Conservation (phyloP, 2,113 vertebrate genomes). For the Malurus elegans region DNA sequence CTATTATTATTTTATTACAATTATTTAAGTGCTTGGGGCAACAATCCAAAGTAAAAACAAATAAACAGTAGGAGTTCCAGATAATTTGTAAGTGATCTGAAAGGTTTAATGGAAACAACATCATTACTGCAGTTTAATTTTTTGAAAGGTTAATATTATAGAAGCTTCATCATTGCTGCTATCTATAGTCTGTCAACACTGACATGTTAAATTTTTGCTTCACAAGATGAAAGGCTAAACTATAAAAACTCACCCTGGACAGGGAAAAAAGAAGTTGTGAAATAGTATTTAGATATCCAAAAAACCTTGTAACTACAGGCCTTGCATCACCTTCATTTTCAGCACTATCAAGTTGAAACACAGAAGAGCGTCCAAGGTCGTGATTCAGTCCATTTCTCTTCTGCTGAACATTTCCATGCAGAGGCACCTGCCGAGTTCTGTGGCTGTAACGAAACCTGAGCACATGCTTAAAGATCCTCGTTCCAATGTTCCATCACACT, state of each 20-base stretch:
- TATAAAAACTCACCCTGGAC: slow-evolving; percentile 4
- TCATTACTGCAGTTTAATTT: slow-evolving; percentile 77
- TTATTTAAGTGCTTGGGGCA: slow-evolving; percentile 83
- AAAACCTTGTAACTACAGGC: neutral
- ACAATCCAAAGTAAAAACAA: slow-evolving; percentile 84
- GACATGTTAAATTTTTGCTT: slow-evolving; percentile 27
- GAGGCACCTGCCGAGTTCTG: neutral
- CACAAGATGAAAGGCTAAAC: slow-evolving; percentile 1
- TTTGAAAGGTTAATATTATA: slow-evolving; percentile 79
- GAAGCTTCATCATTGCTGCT: slow-evolving; percentile 5
- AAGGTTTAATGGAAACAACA: slow-evolving; percentile 81
- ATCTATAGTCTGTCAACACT: neutral
- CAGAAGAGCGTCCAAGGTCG: neutral
- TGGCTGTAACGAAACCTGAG: neutral
- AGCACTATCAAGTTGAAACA: neutral
- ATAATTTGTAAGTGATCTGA: slow-evolving; percentile 81
- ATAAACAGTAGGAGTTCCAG: slow-evolving; percentile 80
- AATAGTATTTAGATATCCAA: neutral
- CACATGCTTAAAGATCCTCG: neutral
- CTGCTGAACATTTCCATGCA: neutral
- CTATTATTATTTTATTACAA: slow-evolving; percentile 82
- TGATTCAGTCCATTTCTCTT: neutral
- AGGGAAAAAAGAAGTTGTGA: neutral
- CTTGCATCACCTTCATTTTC: neutral
- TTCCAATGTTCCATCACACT: neutral